Evolutionary conservation across 2,797 vertebrate genomes (phyloP).

Genomic region (Typhlichthys subterraneus): DNA sequence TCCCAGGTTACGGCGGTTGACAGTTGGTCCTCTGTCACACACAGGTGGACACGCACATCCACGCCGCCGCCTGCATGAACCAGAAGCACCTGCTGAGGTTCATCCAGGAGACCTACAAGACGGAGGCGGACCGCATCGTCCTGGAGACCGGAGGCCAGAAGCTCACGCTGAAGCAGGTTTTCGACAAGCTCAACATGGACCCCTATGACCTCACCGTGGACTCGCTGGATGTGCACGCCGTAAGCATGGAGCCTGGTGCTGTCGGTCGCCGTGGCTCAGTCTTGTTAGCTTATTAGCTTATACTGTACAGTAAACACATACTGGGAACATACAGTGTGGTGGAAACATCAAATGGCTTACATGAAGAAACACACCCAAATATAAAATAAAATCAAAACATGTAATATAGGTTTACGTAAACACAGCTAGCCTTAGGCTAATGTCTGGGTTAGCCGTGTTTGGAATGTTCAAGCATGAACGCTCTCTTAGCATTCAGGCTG

Average conservation of each 20-base stretch:
- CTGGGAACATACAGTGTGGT: no score
- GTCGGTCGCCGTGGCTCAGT: not conserved
- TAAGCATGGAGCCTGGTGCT: slow-evolving; percentile 65
- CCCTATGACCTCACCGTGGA: slow-evolving; percentile 96
- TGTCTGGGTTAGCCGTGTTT: no score
- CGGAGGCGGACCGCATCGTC: slow-evolving; percentile 84
- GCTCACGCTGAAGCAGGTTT: slow-evolving; percentile 88
- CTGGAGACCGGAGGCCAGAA: slow-evolving; percentile 82
- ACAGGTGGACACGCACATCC: slow-evolving; percentile 97
- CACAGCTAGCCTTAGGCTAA: no score
- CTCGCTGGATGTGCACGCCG: slow-evolving; percentile 95
- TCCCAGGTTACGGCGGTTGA: no score
- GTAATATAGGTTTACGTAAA: no score
- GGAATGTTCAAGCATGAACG: no score
- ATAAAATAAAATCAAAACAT: no score
- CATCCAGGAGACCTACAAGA: slow-evolving; percentile 89
- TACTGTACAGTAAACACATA: no score
- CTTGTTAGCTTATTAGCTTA: not conserved
- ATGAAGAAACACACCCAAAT: no score
- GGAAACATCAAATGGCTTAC: no score
- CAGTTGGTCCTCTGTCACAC: not conserved
- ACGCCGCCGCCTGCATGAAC: slow-evolving; percentile 97
- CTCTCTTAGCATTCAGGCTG: no score
- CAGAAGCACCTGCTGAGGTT: slow-evolving; percentile 94
- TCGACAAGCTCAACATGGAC: slow-evolving; percentile 88